These are phyloP conservation scores for Mormyrus proboscirostris DNA, from an alignment of 2,797 vertebrate genomes.

Conservation along the genomic window DNA sequence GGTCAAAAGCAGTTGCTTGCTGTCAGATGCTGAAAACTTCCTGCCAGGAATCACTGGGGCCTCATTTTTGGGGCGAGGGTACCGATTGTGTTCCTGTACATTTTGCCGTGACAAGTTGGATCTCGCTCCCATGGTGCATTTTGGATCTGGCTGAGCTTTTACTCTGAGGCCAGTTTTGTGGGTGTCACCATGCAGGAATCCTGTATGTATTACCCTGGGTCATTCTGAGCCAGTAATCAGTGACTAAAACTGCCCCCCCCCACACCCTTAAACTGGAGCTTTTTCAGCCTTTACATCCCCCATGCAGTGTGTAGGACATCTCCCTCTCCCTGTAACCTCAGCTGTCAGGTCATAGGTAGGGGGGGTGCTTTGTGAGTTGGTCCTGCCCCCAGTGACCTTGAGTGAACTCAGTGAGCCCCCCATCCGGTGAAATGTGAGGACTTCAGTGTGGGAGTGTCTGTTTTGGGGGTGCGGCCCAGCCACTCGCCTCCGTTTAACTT, in stretches of 20 bases:
- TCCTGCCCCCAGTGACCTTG: background rate
- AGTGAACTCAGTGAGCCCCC: background rate
- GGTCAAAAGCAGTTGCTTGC: constrained; percentile 11
- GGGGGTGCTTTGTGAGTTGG: background rate
- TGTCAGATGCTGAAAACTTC: background rate
- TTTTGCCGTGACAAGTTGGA: background rate
- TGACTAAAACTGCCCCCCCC: background rate
- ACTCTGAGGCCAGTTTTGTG: background rate
- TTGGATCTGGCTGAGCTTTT: background rate
- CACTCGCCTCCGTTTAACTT: background rate
- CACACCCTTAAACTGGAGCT: background rate
- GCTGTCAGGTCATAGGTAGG: background rate
- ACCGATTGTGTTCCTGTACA: background rate
- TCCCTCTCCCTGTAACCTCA: background rate
- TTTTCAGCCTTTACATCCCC: background rate
- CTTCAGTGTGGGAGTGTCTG: background rate
- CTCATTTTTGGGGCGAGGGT: background rate
- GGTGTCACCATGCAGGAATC: background rate
- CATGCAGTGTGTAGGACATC: background rate
- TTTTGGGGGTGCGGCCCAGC: background rate
- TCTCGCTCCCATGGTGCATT: background rate
- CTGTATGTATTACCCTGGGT: background rate
- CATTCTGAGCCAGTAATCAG: background rate
- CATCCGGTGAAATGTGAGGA: background rate
- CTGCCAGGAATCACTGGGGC: background rate